These are phyloP conservation scores for Cirrhinus molitorella DNA, from an alignment of 2,797 vertebrate genomes.

Conservation along the genomic window DNA sequence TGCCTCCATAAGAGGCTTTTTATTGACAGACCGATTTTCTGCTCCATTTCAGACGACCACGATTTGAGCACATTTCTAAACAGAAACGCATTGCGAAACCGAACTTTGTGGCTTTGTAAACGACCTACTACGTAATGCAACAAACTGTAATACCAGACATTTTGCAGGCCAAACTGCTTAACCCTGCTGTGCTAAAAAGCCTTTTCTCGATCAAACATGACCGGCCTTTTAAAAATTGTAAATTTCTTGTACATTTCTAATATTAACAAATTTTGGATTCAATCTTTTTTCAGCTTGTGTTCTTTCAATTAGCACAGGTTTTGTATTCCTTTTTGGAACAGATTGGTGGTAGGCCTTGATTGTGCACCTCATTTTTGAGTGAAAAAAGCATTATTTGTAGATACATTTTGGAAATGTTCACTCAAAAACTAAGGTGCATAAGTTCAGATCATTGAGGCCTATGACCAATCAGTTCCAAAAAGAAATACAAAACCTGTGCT, in stretches of 20 bases:
- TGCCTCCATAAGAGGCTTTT: conserved; percentile 16
- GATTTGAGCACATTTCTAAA: neutral
- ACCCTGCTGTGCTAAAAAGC: too few species aligned
- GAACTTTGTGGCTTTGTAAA: neutral
- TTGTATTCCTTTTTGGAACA: neutral
- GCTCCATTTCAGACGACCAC: conserved; percentile 5
- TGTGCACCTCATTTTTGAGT: neutral
- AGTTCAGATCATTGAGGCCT: too few species aligned
- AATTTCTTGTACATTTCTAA: neutral
- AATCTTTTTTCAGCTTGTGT: neutral
- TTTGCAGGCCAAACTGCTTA: neutral
- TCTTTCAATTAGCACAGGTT: neutral
- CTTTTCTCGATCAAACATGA: neutral
- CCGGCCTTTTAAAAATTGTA: neutral
- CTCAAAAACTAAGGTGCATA: too few species aligned
- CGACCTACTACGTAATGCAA: neutral
- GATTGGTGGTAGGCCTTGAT: neutral
- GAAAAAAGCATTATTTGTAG: neutral
- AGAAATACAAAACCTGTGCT: too few species aligned
- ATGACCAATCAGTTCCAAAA: too few species aligned
- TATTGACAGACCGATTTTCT: conserved; percentile 24
- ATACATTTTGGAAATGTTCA: too few species aligned
- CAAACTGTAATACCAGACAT: neutral
- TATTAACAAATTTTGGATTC: neutral
- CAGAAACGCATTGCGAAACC: neutral